phyloP scores from a whole-genome alignment of 2,113 vertebrate genomes.

The Limnothrissa miodon region DNA sequence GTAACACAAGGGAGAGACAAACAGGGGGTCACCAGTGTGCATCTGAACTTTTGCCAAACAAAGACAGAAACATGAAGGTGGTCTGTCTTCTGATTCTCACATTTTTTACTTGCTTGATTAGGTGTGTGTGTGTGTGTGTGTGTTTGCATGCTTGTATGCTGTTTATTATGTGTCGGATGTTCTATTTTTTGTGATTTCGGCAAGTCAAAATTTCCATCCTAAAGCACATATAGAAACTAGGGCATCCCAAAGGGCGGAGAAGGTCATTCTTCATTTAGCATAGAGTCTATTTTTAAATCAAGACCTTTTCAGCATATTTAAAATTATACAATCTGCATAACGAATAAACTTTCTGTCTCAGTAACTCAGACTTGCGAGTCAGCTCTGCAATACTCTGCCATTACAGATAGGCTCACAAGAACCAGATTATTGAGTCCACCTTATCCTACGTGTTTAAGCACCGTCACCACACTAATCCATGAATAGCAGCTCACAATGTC shows the following conservation, averaged over 20 bases:
- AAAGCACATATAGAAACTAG: not conserved
- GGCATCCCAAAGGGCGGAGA: not conserved
- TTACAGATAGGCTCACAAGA: not conserved
- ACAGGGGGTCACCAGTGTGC: not conserved
- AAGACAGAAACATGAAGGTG: not conserved
- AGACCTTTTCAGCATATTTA: not conserved
- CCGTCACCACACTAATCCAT: not conserved
- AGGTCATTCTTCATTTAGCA: not conserved
- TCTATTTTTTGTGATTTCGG: not conserved
- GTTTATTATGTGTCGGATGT: not conserved
- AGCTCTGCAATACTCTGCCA: not conserved
- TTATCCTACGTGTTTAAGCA: not conserved
- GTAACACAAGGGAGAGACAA: not conserved
- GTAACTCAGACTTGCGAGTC: not conserved
- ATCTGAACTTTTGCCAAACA: not conserved
- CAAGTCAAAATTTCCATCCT: not conserved
- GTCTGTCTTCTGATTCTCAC: not conserved
- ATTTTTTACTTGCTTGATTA: not conserved
- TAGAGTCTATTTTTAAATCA: not conserved
- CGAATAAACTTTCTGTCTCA: not conserved
- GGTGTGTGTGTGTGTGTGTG: not conserved
- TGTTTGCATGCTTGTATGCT: not conserved
- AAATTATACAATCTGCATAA: not conserved
- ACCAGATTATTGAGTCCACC: not conserved
- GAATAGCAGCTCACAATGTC: not conserved